Evolutionary conservation across 2,113 vertebrate species (phyloP).

Genomic region (Felis chaus): DNA sequence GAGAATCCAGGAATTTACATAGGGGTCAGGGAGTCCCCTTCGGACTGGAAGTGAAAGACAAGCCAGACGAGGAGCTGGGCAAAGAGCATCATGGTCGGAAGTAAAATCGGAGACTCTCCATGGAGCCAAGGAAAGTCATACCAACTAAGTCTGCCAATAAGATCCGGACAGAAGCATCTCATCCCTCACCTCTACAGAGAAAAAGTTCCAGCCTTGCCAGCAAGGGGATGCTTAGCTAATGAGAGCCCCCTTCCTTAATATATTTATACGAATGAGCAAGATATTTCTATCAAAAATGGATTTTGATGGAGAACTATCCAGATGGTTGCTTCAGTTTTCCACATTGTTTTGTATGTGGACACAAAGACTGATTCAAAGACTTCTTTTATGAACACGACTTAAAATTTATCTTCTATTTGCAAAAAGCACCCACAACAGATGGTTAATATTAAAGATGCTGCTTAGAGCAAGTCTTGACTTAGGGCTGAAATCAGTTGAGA

Average conservation of each 20-base stretch:
- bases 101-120: background rate
- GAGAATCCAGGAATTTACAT: background rate
- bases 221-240: accelerated
- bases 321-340: background rate
- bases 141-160: background rate
- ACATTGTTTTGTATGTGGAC: background rate
- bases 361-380: background rate
- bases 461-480: background rate
- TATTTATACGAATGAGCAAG: background rate
- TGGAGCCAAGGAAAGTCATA: background rate
- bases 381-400: background rate
- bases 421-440: background rate
- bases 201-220: accelerated
- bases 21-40: accelerated
- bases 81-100: accelerated
- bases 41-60: accelerated
- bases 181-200: background rate
- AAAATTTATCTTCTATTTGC: background rate
- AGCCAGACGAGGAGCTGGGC: accelerated
- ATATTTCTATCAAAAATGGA: background rate
- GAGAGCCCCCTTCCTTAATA: background rate
- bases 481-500: background rate
- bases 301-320: background rate
- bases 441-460: background rate
- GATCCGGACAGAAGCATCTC: accelerated